Conservation (phyloP, 2,113 vertebrate species). For the Nyctibius bracteatus region DNA sequence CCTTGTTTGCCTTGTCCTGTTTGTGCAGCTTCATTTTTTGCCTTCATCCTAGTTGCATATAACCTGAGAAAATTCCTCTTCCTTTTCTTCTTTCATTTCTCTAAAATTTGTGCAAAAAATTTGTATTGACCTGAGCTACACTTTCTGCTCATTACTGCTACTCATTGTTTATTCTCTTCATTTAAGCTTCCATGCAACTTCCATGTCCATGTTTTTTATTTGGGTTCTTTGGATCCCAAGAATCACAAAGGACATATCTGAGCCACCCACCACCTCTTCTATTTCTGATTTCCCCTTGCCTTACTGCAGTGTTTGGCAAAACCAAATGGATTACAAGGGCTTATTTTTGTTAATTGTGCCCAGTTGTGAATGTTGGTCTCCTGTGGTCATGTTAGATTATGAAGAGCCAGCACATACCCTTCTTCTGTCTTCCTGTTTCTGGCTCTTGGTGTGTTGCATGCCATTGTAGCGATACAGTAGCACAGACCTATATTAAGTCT, state of each 20-base stretch:
- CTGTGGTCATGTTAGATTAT: background rate
- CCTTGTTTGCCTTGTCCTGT: background rate
- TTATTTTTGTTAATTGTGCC: background rate
- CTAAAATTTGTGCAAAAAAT: background rate
- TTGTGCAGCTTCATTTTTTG: background rate
- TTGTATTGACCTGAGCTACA: background rate
- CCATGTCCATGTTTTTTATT: background rate
- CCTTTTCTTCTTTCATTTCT: background rate
- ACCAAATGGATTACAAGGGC: background rate
- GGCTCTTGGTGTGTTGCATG: background rate
- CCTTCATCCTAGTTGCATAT: background rate
- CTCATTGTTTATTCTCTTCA: background rate
- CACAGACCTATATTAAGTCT: background rate
- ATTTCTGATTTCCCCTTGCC: background rate
- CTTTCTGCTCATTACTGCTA: background rate
- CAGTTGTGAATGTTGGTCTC: background rate
- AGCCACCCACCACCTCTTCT: background rate
- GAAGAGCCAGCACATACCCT: background rate
- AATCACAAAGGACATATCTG: background rate
- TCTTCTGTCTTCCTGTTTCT: background rate
- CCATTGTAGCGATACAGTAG: background rate
- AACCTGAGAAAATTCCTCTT: background rate
- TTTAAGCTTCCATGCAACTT: background rate
- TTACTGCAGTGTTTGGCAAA: background rate
- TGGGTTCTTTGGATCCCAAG: background rate